Evolutionary conservation across 2,113 vertebrate genomes (phyloP), one percentile per base, ranked within the genome.

Genomic region (Dendrocopos noguchii): DNA sequence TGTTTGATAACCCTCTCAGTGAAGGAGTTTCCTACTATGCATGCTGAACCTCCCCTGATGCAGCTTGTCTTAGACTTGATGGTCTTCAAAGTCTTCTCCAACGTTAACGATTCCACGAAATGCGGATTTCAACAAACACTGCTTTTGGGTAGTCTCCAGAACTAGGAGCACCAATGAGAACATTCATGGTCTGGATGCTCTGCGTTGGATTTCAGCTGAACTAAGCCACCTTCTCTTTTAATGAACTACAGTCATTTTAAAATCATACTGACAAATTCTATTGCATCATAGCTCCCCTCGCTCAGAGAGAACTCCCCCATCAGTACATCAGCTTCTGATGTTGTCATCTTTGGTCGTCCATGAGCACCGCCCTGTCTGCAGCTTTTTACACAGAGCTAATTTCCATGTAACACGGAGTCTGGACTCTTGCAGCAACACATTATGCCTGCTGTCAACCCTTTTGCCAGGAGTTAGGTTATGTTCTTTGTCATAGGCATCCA

Each of bases 401-500:
- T 91, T 74, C 87, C 68, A 33, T 46, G 7, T 31, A 60, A 79
- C 71, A 46, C 0, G 3, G 55, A 82, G 64, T 3, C 68, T 67
- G 84, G 81, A 67, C 66, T 65, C 3, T 25, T 53, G 81, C 65
- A 89, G 19, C 18, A 65, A 59, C 73, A 72, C 74, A 84, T 91
- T 44, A 66, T 21, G 0, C 59, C 60, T 75, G 59, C 84, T 91
- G 74, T 75, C 80, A 79, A 15, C 27, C 17, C 21, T 44, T 74
- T 34, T 83, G 87, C 91, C 91, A 92, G 87, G 47, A 94, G 89
- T 87, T 39, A 95, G 3, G 2, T 93, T 91, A 79, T 80, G 70
- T 94, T 84, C 88, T 81, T 75, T 65, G 70, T 59, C 61, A 63
- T 36, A 93, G 90, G 57, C 56, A 61, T 87, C 79, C 36, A 63